Percentiles rank a stretch among this genome's conserved stretches.
These are phyloP conservation scores for Neoarius graeffei DNA, from an alignment of 2,113 vertebrate species.

Conservation along the genomic window DNA sequence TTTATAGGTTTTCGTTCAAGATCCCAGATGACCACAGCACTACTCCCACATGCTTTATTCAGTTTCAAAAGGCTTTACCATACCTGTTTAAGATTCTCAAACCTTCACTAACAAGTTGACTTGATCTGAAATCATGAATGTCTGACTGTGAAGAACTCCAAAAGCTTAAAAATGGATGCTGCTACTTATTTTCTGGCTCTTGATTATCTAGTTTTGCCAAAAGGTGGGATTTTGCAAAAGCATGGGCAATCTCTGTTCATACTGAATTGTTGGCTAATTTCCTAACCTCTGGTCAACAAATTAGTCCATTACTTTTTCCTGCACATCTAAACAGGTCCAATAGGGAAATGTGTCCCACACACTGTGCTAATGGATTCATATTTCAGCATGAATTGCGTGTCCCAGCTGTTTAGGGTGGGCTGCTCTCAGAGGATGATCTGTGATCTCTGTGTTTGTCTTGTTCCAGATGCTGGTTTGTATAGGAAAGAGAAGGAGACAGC, in stretches of 20 bases:
- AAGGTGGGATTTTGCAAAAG: slow-evolving; percentile 16
- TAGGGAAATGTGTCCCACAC: slow-evolving; percentile 41
- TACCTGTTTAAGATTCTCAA: background rate
- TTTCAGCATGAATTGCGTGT: slow-evolving; percentile 33
- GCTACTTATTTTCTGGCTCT: background rate
- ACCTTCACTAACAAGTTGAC: background rate
- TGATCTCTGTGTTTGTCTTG: slow-evolving; percentile 19
- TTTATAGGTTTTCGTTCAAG: background rate
- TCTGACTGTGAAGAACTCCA: background rate
- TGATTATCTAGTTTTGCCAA: slow-evolving; percentile 9
- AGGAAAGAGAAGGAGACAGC: slow-evolving; percentile 3
- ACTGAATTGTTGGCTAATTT: background rate
- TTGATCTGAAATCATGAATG: background rate
- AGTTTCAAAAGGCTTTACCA: background rate
- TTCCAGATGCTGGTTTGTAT: slow-evolving; percentile 32
- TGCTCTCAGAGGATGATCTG: slow-evolving; percentile 46
- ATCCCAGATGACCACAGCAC: background rate
- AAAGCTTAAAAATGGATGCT: background rate
- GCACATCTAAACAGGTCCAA: slow-evolving; percentile 44
- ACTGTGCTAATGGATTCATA: slow-evolving; percentile 44
- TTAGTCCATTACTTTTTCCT: slow-evolving; percentile 28
- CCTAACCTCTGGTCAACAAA: slow-evolving; percentile 16
- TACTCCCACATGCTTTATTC: background rate
- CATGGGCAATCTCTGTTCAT: slow-evolving; percentile 2
- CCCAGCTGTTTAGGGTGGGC: slow-evolving; percentile 53